Percentiles rank a stretch among this genome's conserved stretches.
Evolutionary conservation across 1,140 invertebrate species (phyloP).

Genomic region (Drosophila trapezifrons): DNA sequence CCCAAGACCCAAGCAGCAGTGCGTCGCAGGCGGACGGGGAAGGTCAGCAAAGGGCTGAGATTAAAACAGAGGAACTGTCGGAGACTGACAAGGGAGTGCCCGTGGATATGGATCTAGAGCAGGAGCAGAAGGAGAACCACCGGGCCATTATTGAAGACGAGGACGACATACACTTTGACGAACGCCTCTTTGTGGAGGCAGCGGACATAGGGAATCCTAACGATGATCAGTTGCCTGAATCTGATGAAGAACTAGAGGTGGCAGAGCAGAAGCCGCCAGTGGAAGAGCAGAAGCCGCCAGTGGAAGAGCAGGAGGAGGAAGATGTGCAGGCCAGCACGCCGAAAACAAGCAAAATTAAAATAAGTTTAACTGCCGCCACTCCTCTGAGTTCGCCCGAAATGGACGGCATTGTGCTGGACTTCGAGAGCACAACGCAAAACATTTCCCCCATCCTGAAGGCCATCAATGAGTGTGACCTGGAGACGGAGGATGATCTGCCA

Average conservation of each 20-base stretch:
- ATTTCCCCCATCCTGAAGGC: slow-evolving; percentile 75
- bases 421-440: slow-evolving; percentile 51
- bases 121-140: slow-evolving; percentile 51
- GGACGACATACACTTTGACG: slow-evolving; percentile 77
- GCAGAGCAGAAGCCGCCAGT: not conserved
- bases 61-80: slow-evolving; percentile 6
- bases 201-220: slow-evolving; percentile 32
- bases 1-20: slow-evolving; percentile 6
- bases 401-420: slow-evolving; percentile 37
- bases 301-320: not conserved
- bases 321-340: slow-evolving; percentile 71
- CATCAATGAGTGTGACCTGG: slow-evolving; percentile 66
- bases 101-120: slow-evolving; percentile 1
- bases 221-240: slow-evolving; percentile 60
- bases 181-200: slow-evolving; percentile 71
- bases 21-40: slow-evolving; percentile 4
- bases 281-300: not conserved
- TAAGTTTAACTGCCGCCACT: slow-evolving; percentile 30
- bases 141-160: slow-evolving; percentile 53
- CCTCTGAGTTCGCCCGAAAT: slow-evolving; percentile 35
- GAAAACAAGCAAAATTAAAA: slow-evolving; percentile 44
- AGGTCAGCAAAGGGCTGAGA: slow-evolving; percentile 15
- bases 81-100: slow-evolving; percentile 7
- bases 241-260: slow-evolving; percentile 47
- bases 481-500: slow-evolving; percentile 58